These are phyloP conservation scores for Clunio marinus DNA, from an alignment of 2,888 invertebrate species.

Conservation along the genomic window DNA sequence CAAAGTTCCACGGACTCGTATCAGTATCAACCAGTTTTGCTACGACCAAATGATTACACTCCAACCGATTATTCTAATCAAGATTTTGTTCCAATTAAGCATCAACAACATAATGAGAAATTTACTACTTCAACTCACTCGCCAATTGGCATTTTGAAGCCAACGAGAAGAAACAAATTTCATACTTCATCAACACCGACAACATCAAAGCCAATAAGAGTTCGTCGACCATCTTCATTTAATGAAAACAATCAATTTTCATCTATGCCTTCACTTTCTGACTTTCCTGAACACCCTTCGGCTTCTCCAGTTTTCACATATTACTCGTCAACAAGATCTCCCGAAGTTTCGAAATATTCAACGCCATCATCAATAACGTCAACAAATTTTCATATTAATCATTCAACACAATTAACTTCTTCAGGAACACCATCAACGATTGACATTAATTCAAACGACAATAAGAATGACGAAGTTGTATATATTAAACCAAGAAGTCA, in stretches of 20 bases:
- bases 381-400: slow-evolving; percentile 12
- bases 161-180: slow-evolving; percentile 44
- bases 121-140: background rate
- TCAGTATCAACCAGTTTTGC: slow-evolving; percentile 33
- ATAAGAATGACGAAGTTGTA: background rate
- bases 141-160: slow-evolving; percentile 26
- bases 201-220: slow-evolving; percentile 5
- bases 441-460: background rate
- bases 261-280: slow-evolving; percentile 16
- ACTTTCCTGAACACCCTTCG: no score
- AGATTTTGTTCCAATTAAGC: background rate
- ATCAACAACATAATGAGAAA: background rate
- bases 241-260: slow-evolving; percentile 3
- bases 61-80: slow-evolving; percentile 8
- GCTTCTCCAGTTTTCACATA: no score
- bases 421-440: slow-evolving; percentile 5
- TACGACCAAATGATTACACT: slow-evolving; percentile 26
- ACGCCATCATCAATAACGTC: slow-evolving; percentile 3
- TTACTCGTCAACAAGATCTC: slow-evolving; percentile 18
- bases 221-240: slow-evolving; percentile 20
- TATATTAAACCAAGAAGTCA: slow-evolving; percentile 27
- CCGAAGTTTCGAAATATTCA: slow-evolving; percentile 25
- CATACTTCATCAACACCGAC: slow-evolving; percentile 45
- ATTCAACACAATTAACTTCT: slow-evolving; percentile 27
- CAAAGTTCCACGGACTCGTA: slow-evolving; percentile 32